phyloP scores from a whole-genome alignment of 2,888 invertebrate species.

The Pocota personata region DNA sequence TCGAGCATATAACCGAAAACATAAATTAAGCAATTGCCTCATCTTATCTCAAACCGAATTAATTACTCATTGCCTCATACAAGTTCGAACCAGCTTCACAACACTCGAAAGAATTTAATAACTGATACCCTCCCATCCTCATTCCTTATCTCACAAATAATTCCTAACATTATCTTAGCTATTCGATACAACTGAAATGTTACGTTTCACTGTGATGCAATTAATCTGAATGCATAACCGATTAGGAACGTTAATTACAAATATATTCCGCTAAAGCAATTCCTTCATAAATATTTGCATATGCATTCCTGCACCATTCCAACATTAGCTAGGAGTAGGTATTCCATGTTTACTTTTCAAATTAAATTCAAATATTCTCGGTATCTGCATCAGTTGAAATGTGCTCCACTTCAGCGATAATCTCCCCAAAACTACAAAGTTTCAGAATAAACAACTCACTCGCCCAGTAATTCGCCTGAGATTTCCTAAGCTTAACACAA shows the following conservation, averaged over 20 bases:
- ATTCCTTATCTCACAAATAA: constrained; percentile 30
- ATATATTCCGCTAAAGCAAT: not conserved
- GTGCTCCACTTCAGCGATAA: not conserved
- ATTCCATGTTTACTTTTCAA: constrained; percentile 14
- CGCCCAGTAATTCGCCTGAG: not conserved
- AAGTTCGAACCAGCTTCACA: not conserved
- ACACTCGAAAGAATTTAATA: too few relatives aligned
- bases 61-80: too few relatives aligned
- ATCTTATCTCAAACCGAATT: too few relatives aligned
- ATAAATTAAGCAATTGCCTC: too few relatives aligned
- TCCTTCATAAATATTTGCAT: constrained; percentile 4
- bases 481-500: constrained; percentile 33
- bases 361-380: constrained; percentile 22
- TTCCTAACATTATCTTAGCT: not conserved
- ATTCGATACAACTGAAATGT: not conserved
- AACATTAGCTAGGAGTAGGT: not conserved
- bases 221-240: constrained; percentile 17
- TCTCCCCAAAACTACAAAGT: constrained; percentile 26
- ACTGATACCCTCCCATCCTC: not conserved
- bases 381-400: not conserved
- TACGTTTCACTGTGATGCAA: not conserved
- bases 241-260: not conserved
- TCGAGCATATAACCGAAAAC: too few relatives aligned
- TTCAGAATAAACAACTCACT: constrained; percentile 11
- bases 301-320: not conserved